phyloP scores from a whole-genome alignment of 2,888 invertebrate species.

The Opisthograptis luteolata region DNA sequence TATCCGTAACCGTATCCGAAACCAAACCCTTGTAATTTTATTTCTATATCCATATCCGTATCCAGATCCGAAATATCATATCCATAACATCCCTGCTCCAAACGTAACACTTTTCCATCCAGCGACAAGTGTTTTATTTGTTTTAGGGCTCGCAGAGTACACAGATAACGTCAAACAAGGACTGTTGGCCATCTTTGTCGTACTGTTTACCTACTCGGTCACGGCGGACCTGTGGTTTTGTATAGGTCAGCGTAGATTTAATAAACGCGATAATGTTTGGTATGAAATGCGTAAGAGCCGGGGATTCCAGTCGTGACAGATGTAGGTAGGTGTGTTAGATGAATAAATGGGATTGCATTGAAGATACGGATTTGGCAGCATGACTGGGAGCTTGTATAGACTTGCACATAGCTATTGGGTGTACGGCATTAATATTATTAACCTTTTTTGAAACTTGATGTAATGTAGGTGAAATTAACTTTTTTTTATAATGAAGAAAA shows the following conservation, averaged over 20 bases:
- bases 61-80: no score
- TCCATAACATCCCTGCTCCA: no score
- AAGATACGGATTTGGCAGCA: background rate
- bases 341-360: background rate
- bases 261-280: slow-evolving; percentile 55
- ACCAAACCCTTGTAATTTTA: no score
- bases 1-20: no score
- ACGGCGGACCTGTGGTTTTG: slow-evolving; percentile 77
- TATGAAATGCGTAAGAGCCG: slow-evolving; percentile 43
- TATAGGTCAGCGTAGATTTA: slow-evolving; percentile 66
- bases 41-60: no score
- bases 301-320: slow-evolving; percentile 40
- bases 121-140: slow-evolving; percentile 45
- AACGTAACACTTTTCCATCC: slow-evolving; percentile 25
- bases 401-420: background rate
- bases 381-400: background rate
- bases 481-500: no score
- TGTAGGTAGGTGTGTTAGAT: slow-evolving; percentile 19
- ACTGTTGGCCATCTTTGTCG: slow-evolving; percentile 57
- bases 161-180: slow-evolving; percentile 70
- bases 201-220: slow-evolving; percentile 71
- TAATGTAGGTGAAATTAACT: no score
- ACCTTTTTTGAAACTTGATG: background rate
- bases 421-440: background rate
- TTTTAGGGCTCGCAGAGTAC: slow-evolving; percentile 65